Percentiles rank a stretch among this genome's conserved stretches.
phyloP scores from a whole-genome alignment of 2,113 vertebrate genomes.

The Paramormyrops kingsleyae region DNA sequence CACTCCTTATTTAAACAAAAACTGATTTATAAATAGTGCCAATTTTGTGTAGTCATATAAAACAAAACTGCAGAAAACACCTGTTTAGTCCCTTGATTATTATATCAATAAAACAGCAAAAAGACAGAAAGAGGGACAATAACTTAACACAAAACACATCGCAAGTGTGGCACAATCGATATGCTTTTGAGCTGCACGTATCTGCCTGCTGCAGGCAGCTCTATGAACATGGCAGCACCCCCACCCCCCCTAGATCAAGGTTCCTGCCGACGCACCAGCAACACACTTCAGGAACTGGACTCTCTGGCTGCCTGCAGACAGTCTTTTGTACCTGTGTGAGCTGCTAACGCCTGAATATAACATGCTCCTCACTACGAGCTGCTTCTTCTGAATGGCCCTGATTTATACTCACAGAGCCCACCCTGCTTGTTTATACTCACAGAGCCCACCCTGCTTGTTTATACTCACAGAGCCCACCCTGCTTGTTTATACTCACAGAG shows the following conservation, averaged over 20 bases:
- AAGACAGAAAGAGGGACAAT: no score
- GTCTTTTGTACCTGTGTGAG: background rate
- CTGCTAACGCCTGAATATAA: background rate
- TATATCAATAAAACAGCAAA: background rate
- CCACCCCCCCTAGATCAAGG: no score
- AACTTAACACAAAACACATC: no score
- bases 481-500: background rate
- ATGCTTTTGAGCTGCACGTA: background rate
- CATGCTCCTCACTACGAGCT: background rate
- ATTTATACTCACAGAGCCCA: background rate
- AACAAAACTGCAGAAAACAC: background rate
- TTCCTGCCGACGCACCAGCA: no score
- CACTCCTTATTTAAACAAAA: background rate
- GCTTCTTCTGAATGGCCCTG: background rate
- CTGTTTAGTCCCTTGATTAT: background rate
- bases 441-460: background rate
- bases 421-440: background rate
- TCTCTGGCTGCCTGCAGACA: no score
- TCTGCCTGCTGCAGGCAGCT: background rate
- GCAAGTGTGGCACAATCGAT: no score
- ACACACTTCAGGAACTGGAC: no score
- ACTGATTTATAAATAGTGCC: background rate
- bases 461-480: background rate
- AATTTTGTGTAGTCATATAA: background rate
- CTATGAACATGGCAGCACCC: background rate